phyloP scores from a whole-genome alignment of 2,888 invertebrate species.

The Lycophotia porphyrea region DNA sequence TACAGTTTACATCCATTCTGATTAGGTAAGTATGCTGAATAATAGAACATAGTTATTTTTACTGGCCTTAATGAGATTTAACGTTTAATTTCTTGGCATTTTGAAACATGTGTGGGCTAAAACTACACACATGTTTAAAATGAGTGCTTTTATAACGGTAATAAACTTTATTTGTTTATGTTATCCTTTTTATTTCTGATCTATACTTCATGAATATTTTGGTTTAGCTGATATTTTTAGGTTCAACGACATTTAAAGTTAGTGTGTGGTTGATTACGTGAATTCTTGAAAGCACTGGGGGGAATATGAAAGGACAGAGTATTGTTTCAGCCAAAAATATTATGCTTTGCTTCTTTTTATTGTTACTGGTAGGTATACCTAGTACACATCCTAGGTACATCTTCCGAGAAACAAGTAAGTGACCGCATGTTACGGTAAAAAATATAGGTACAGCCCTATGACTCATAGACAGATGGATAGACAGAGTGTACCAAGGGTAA shows the following conservation, averaged over 20 bases:
- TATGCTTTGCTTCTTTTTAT: not conserved
- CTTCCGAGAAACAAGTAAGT: no score
- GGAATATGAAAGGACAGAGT: not conserved
- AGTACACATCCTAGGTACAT: no score
- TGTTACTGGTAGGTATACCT: no score
- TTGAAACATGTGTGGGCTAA: conserved; percentile 1
- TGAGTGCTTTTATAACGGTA: not conserved
- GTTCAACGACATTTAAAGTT: not conserved
- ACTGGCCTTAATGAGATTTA: no score
- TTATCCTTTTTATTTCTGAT: not conserved
- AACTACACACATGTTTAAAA: not conserved
- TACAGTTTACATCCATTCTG: no score
- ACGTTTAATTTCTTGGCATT: not conserved
- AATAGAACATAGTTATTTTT: no score
- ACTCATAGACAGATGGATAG: not conserved
- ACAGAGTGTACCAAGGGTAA: not conserved
- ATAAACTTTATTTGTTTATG: not conserved
- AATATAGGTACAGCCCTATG: not conserved
- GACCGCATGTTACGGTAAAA: not conserved
- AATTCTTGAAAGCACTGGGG: not conserved
- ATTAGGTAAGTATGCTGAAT: no score
- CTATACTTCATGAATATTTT: not conserved
- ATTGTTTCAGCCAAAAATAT: not conserved
- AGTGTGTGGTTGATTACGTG: not conserved
- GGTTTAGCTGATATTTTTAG: not conserved